Conservation (phyloP, 2,888 invertebrate genomes). For the Scrobipalpa atriplicella region DNA sequence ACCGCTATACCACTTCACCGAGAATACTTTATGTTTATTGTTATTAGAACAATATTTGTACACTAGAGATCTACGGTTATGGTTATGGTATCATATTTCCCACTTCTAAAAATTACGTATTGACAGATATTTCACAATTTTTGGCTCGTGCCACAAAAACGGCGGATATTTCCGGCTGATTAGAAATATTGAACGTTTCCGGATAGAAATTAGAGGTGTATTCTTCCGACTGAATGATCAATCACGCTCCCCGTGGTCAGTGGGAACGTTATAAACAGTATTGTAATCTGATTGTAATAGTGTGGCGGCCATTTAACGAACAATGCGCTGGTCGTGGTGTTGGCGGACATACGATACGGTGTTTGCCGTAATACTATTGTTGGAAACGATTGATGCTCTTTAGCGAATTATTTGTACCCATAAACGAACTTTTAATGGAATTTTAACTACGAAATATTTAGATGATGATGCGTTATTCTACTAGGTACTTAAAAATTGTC, state of each 20-base stretch:
- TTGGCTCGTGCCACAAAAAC: constrained; percentile 5
- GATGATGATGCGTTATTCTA: not conserved
- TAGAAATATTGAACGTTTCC: constrained; percentile 36
- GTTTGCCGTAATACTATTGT: constrained; percentile 43
- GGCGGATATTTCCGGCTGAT: constrained; percentile 20
- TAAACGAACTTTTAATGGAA: constrained; percentile 48
- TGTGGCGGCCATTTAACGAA: constrained; percentile 54
- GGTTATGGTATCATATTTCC: constrained; percentile 61
- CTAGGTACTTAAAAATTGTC: not conserved
- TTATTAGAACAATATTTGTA: constrained; percentile 82
- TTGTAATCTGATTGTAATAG: constrained; percentile 58
- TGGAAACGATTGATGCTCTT: constrained; percentile 44
- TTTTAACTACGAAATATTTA: constrained; percentile 47
- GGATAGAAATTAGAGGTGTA: constrained; percentile 64
- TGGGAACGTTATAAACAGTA: constrained; percentile 49
- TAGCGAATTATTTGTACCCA: constrained; percentile 50
- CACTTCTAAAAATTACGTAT: constrained; percentile 33
- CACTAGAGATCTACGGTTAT: constrained; percentile 75
- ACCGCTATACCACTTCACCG: constrained; percentile 43
- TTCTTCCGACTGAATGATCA: constrained; percentile 64
- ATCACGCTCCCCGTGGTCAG: constrained; percentile 66
- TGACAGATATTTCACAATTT: constrained; percentile 29
- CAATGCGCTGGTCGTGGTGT: constrained; percentile 40
- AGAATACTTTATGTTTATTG: constrained; percentile 77
- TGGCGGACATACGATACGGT: constrained; percentile 49